Conservation (phyloP, 2,113 vertebrate species). For the Scalopus aquaticus region DNA sequence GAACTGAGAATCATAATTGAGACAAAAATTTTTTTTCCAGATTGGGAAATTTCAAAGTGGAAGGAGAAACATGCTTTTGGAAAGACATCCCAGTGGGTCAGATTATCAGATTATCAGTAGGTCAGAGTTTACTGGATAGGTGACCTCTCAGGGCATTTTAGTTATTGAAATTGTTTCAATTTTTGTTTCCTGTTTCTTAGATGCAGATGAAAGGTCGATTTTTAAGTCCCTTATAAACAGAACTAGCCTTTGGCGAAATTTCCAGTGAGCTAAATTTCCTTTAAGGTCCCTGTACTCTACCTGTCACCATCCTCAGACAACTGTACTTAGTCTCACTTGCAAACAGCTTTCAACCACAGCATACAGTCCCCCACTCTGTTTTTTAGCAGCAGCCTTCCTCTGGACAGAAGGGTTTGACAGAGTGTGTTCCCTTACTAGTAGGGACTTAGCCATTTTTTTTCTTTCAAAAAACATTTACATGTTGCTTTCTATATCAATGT, state of each 20-base stretch:
- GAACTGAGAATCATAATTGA: background rate
- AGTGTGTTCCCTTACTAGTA: background rate
- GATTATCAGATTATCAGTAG: too few species aligned
- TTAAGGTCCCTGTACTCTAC: background rate
- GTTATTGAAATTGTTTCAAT: background rate
- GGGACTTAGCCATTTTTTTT: background rate
- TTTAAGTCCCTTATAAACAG: background rate
- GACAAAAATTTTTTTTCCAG: background rate
- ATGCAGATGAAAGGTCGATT: background rate
- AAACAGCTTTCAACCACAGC: background rate
- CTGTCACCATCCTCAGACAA: background rate
- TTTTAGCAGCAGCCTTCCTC: background rate
- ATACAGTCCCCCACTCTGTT: fast-evolving
- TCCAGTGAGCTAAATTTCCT: background rate
- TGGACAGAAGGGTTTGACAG: background rate
- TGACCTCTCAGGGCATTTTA: background rate
- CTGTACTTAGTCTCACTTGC: background rate
- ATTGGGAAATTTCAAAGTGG: background rate
- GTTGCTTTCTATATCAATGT: background rate
- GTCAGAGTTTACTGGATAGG: background rate
- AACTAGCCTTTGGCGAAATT: background rate
- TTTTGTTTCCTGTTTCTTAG: background rate
- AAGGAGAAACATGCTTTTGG: background rate
- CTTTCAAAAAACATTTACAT: background rate
- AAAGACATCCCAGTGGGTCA: background rate